Base-by-base conservation (phyloP, 2,888 invertebrate genomes). In the Cryptocephalus primarius region DNA sequence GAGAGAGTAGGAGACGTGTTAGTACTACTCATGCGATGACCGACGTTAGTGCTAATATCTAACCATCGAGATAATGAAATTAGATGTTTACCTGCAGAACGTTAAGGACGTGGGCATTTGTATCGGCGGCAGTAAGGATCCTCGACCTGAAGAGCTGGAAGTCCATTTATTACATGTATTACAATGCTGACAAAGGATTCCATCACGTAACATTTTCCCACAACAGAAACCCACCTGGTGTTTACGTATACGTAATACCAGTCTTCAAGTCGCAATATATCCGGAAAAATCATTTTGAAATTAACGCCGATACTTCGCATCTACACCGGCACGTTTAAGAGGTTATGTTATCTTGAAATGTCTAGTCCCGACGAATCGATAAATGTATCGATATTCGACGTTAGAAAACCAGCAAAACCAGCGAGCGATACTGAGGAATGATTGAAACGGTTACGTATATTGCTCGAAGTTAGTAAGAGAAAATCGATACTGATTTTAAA, bases 31-130 rank as follows among this genome's bases (percentile, higher is more conserved):
- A 34, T 38, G 12, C 33, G 42, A 32, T 6, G 3, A 22, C 6
- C 22, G 22, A 2, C 22, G 3, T 22, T 76, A 42, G 32, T 22
- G 22, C 6, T 22, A 22, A 22, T 22, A 22, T 22, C 22, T 22
- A 22, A 22, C 6, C 22, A 22, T 6, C 6, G 22, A 22, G 22
- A 22, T 22, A 22, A 4, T 2, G 22, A 22, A 22, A 22, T 22
- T 22, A 22, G 22, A 22, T 6, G 22, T 22, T 22, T 78, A 79
- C 78, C 78, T 78, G 75, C 72, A 75, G 65, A 73, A 77, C 60
- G 75, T 76, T 56, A 75, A 70, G 58, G 73, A 68, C 59, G 75
- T 66, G 57, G 77, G 75, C 73, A 77, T 77, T 69, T 74, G 75
- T 68, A 77, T 77, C 54, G 77, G 78, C 61, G 77, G 75, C 59